Base-by-base conservation (phyloP, 2,113 vertebrate genomes). In the Barnardius zonarius region DNA sequence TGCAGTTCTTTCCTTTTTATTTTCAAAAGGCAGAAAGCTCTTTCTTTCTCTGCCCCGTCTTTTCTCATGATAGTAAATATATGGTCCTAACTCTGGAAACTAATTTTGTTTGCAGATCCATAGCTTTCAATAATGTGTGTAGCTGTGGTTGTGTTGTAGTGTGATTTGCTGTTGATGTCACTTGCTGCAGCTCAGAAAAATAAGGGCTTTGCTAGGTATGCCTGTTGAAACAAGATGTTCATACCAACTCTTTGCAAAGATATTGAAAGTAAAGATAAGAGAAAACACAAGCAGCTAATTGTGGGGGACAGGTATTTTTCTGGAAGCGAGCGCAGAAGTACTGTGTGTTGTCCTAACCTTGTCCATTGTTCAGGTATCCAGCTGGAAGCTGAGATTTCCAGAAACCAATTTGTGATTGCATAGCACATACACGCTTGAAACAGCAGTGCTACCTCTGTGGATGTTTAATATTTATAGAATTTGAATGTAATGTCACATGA, bases 381-480 rank as follows among this genome's bases (percentile, higher is more conserved):
- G 84, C 83, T 85, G 48, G 83, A 95, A 95, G 69, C 89, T 76
- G 80, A 79, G 92, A 93, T 87, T 95, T 86, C 64, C 93, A 83
- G 87, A 93, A 96, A 86, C 55, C 73, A 89, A 86, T 88, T 74
- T 88, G 66, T 94, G 86, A 67, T 88, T 86, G 68, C 87, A 39
- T 62, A 80, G 95, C 92, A 80, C 93, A 96, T 83, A 85, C 80
- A 55, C 41, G 90, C 76, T 93, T 91, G 72, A 95, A 94, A 90
- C 81, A 76, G 48, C 63, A 80, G 62, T 88, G 57, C 77, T 85
- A 76, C 94, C 91, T 87, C 77, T 59, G 83, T 64, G 35, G 80
- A 82, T 70, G 16, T 96, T 93, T 84, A 68, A 93, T 97, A 96
- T 96, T 97, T 94, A 95, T 96, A 94, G 94, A 80, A 91, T 93